Evolutionary conservation across 2,113 vertebrate species (phyloP).

Genomic region (Nothobranchius kuhntae): DNA sequence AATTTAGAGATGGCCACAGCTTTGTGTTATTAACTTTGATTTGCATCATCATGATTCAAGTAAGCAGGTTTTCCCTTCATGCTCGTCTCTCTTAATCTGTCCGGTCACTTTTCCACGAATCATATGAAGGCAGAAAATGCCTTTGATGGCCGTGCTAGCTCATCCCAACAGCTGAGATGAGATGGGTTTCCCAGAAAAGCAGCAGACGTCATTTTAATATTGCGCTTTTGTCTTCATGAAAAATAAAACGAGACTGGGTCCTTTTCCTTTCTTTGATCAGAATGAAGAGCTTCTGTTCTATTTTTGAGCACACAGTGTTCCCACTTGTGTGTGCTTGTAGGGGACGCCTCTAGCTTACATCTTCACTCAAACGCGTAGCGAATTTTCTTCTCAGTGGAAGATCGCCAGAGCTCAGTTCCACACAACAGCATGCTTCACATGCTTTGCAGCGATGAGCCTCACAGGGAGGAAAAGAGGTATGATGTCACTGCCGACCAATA

Average conservation of each 20-base stretch:
- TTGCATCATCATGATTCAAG: constrained; percentile 1
- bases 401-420: constrained; percentile 47
- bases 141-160: constrained; percentile 14
- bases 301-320: constrained; percentile 43
- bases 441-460: constrained; percentile 73
- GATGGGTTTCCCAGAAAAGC: constrained; percentile 7
- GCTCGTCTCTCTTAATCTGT: constrained; percentile 2
- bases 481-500: constrained; percentile 84
- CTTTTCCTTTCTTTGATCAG: background rate
- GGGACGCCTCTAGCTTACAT: constrained; percentile 37
- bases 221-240: constrained; percentile 16
- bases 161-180: constrained; percentile 14
- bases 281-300: constrained; percentile 38
- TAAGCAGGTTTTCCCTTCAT: background rate
- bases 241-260: constrained; percentile 9
- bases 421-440: constrained; percentile 66
- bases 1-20: background rate
- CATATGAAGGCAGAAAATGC: constrained; percentile 3
- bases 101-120: constrained; percentile 21
- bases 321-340: constrained; percentile 42
- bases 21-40: constrained; percentile 4
- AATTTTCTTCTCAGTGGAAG: constrained; percentile 51
- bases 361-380: constrained; percentile 4
- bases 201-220: constrained; percentile 14
- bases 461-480: constrained; percentile 54